A percentile compares a stretch with the other conserved stretches of the same genome.
Conservation (phyloP, 2,888 invertebrate species). For the Andrena haemorrhoa region DNA sequence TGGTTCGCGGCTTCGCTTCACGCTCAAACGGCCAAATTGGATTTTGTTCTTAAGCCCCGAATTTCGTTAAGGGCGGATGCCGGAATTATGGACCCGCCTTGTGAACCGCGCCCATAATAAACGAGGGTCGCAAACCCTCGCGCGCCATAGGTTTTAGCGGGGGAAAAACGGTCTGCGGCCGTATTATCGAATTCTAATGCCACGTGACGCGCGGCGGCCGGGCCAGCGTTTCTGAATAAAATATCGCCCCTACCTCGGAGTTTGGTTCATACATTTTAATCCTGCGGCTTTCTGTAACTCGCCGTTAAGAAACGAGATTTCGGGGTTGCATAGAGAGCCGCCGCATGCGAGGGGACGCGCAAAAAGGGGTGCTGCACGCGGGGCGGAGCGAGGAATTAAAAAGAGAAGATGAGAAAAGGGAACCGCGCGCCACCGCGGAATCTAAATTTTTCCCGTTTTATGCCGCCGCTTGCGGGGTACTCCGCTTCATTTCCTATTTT, state of each 20-base stretch:
- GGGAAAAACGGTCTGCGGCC: slow-evolving; percentile 31
- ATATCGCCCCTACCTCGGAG: slow-evolving; percentile 53
- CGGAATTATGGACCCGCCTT: slow-evolving; percentile 43
- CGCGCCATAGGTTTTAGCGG: slow-evolving; percentile 16
- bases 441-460: slow-evolving; percentile 33
- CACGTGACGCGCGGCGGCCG: slow-evolving; percentile 25
- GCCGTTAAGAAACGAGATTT: slow-evolving; percentile 52
- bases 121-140: slow-evolving; percentile 23
- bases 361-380: not conserved
- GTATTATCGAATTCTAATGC: slow-evolving; percentile 69
- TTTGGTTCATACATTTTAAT: slow-evolving; percentile 64
- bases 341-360: slow-evolving; percentile 8
- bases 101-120: slow-evolving; percentile 45
- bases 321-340: slow-evolving; percentile 24
- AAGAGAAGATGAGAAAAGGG: not conserved
- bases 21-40: slow-evolving; percentile 57
- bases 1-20: slow-evolving; percentile 46
- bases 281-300: slow-evolving; percentile 47
- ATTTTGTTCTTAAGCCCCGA: slow-evolving; percentile 58
- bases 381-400: slow-evolving; percentile 17
- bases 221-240: slow-evolving; percentile 66
- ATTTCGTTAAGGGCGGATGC: slow-evolving; percentile 58
- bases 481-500: slow-evolving; percentile 31
- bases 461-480: not conserved
- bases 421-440: not conserved